A percentile compares a stretch with the other conserved stretches of the same genome.
phyloP scores from a whole-genome alignment of 2,113 vertebrate species.

The Phrynosoma platyrhinos region DNA sequence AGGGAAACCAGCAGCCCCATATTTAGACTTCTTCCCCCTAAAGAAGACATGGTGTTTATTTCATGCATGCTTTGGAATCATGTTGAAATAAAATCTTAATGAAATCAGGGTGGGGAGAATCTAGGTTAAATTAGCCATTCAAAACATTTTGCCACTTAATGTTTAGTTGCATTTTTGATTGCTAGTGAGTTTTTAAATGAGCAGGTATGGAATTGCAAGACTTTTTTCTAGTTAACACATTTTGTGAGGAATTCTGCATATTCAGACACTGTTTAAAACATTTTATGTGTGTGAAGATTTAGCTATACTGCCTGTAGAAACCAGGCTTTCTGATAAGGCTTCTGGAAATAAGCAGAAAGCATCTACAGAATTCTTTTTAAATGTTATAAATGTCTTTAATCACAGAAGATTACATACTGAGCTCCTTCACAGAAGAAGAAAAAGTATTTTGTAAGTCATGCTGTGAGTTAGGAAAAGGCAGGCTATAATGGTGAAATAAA shows the following conservation, averaged over 20 bases:
- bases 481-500: not conserved
- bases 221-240: constrained; percentile 10
- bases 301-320: constrained; percentile 31
- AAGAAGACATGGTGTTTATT: no score
- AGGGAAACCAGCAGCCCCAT: not conserved
- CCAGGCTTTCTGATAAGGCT: constrained; percentile 12
- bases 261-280: constrained; percentile 58
- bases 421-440: not conserved
- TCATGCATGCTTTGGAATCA: not conserved
- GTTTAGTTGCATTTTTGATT: not conserved
- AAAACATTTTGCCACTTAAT: constrained; percentile 31
- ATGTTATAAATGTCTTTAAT: rapidly evolving
- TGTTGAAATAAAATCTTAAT: constrained; percentile 36
- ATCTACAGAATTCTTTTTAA: not conserved
- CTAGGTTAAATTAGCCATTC: constrained; percentile 47
- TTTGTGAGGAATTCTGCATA: not conserved
- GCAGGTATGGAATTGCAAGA: constrained; percentile 11
- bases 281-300: constrained; percentile 46
- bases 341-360: not conserved
- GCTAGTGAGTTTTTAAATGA: rapidly evolving
- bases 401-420: not conserved
- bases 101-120: not conserved
- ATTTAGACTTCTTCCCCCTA: not conserved
- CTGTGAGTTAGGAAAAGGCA: not conserved
- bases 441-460: not conserved